These are phyloP conservation scores for Tetranychus piercei DNA, from an alignment of 2,888 invertebrate genomes.

Conservation along the genomic window DNA sequence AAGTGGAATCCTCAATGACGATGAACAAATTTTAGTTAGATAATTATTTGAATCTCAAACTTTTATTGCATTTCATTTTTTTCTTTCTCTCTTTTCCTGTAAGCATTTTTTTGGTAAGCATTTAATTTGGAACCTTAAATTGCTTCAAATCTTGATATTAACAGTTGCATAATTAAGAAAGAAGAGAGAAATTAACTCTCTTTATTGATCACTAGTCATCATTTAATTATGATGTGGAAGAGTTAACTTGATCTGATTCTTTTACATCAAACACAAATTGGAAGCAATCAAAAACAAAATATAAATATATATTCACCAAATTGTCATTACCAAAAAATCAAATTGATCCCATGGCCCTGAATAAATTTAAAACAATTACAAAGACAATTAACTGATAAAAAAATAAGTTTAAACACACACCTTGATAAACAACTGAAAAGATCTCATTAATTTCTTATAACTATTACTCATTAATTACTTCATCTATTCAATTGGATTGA, in stretches of 20 bases:
- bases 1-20: no score
- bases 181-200: background rate
- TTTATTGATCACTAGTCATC: background rate
- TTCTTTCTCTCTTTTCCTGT: no score
- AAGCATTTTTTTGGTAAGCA: no score
- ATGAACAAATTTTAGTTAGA: no score
- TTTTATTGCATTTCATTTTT: no score
- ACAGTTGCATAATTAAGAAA: no score
- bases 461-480: background rate
- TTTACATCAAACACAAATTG: background rate
- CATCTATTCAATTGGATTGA: background rate
- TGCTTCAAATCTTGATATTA: no score
- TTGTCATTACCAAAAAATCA: background rate
- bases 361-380: background rate
- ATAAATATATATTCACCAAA: background rate
- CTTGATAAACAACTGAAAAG: background rate
- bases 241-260: background rate
- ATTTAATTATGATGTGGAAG: background rate
- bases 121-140: no score
- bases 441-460: slow-evolving; percentile 1
- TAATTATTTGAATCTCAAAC: no score
- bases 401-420: background rate
- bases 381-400: background rate
- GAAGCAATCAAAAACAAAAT: background rate
- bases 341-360: background rate